A percentile compares a stretch with the other conserved stretches of the same genome.
These are phyloP conservation scores for Phaenicophaeus curvirostris DNA, from an alignment of 2,797 vertebrate genomes.

Conservation along the genomic window DNA sequence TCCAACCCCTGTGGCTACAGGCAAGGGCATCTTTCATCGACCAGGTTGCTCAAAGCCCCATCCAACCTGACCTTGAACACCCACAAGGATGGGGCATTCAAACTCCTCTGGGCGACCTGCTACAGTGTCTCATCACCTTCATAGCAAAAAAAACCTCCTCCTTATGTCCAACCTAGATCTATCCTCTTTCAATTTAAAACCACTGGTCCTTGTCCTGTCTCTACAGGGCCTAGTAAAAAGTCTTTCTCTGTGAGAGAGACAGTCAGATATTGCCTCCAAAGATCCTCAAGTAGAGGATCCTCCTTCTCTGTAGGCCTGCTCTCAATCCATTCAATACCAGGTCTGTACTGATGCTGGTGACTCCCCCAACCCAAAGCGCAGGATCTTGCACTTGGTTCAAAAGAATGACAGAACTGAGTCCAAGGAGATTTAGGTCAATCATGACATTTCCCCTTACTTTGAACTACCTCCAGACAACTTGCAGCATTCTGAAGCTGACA, in stretches of 20 bases:
- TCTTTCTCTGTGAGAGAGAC: neutral
- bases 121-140: neutral
- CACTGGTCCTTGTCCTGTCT: neutral
- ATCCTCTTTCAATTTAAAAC: neutral
- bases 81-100: neutral
- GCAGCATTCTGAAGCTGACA: neutral
- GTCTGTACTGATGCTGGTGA: neutral
- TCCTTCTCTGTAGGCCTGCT: neutral
- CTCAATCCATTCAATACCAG: neutral
- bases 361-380: fast-evolving
- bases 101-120: neutral
- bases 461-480: neutral
- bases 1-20: fast-evolving
- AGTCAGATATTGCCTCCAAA: neutral
- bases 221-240: neutral
- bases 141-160: neutral
- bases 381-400: neutral
- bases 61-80: neutral
- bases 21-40: neutral
- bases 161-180: neutral
- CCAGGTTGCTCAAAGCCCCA: neutral
- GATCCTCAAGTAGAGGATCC: neutral
- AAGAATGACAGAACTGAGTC: neutral
- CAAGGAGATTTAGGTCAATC: neutral
- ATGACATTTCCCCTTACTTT: neutral